phyloP scores from a whole-genome alignment of 2,888 invertebrate genomes.

The Leptinotarsa peninsularis region DNA sequence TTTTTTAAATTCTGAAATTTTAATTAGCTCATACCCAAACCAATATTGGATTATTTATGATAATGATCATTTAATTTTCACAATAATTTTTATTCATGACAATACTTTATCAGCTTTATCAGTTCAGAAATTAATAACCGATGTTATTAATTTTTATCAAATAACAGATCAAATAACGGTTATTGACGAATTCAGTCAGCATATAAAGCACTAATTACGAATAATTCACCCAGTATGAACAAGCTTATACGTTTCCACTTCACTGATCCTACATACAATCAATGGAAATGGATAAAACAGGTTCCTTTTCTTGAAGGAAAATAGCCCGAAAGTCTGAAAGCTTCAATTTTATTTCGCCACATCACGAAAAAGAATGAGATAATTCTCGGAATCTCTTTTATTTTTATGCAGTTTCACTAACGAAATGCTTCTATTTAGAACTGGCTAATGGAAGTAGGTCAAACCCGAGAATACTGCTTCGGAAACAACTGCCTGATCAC shows the following conservation, averaged over 20 bases:
- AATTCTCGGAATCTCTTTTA: neutral
- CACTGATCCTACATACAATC: neutral
- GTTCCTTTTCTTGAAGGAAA: neutral
- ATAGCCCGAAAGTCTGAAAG: neutral
- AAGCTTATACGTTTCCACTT: neutral
- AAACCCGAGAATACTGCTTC: neutral
- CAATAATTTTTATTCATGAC: no score
- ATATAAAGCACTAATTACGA: no score
- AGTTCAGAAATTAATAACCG: no score
- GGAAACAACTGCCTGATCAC: constrained; percentile 28
- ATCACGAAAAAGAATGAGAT: constrained; percentile 5
- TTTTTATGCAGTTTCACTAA: constrained; percentile 4
- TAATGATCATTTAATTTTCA: no score
- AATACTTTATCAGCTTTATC: no score
- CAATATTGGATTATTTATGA: no score
- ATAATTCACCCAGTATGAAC: no score
- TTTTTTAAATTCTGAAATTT: no score
- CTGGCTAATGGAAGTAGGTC: constrained; percentile 17
- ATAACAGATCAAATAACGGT: no score
- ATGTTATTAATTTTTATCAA: no score
- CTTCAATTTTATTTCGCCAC: neutral
- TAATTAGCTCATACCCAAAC: no score
- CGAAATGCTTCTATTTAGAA: constrained; percentile 12
- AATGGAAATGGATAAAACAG: neutral
- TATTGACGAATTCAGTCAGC: no score